phyloP scores from a whole-genome alignment of 2,113 vertebrate species.

The Petrocephalus zakoni region DNA sequence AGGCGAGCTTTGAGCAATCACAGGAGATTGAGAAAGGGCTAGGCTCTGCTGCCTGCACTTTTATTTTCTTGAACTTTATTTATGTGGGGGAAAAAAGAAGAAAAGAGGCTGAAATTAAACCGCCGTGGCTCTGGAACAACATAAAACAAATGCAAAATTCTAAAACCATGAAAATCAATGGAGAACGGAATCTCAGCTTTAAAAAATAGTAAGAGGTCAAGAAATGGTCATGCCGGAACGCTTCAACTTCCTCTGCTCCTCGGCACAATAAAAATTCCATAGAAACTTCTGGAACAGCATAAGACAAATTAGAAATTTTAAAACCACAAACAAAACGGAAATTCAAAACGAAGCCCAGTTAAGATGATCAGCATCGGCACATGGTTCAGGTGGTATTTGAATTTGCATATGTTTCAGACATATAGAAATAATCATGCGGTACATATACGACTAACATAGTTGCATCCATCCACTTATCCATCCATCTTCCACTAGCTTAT shows the following conservation, averaged over 20 bases:
- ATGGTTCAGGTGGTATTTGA: background rate
- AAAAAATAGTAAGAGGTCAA: background rate
- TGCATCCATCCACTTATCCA: background rate
- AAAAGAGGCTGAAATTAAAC: constrained; percentile 1
- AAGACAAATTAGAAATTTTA: background rate
- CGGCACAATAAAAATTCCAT: background rate
- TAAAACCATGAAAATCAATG: background rate
- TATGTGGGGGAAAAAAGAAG: background rate
- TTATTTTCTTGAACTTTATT: background rate
- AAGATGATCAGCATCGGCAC: background rate
- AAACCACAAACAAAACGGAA: background rate
- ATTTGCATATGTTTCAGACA: background rate
- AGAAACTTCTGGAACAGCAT: background rate
- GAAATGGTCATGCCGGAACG: background rate
- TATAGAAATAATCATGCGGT: background rate
- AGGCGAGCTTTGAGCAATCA: background rate
- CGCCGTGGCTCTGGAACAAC: background rate
- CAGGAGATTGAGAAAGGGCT: background rate
- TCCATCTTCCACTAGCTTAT: background rate
- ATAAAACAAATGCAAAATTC: background rate
- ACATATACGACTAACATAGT: background rate
- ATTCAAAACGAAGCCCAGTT: background rate
- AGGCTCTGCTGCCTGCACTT: background rate
- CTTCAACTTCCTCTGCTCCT: background rate
- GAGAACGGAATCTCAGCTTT: background rate